A percentile compares a stretch with the other conserved stretches of the same genome.
Conservation (phyloP, 2,888 invertebrate species). For the Busseola fusca region DNA sequence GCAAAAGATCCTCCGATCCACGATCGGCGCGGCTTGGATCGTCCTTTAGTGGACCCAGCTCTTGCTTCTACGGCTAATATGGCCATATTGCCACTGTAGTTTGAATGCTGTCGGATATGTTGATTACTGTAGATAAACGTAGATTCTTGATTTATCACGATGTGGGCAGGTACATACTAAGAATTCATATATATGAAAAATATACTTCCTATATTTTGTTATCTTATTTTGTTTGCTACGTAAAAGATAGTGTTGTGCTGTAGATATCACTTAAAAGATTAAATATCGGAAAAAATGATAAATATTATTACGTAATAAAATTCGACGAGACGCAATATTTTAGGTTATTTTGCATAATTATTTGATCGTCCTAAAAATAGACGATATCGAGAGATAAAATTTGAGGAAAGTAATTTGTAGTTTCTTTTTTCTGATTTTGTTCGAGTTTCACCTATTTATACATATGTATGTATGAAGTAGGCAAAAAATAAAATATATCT, state of each 20-base stretch:
- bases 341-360: constrained; percentile 7
- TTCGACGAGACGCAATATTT: constrained; percentile 9
- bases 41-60: no score
- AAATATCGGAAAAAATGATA: constrained; percentile 29
- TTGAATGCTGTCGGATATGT: not conserved
- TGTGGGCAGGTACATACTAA: not conserved
- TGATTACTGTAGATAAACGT: not conserved
- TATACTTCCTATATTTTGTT: constrained; percentile 13
- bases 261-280: constrained; percentile 23
- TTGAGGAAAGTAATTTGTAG: not conserved
- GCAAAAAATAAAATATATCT: not conserved
- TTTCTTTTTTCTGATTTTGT: not conserved
- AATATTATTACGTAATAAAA: constrained; percentile 32
- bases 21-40: not conserved
- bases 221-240: constrained; percentile 20
- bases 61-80: not conserved
- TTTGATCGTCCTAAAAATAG: constrained; percentile 16
- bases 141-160: not conserved
- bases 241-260: constrained; percentile 23
- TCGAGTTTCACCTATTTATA: constrained; percentile 6
- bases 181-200: not conserved
- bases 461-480: not conserved
- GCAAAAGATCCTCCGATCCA: not conserved
- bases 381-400: not conserved
- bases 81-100: not conserved